Conservation (phyloP, 2,113 vertebrate species). For the Pachyramphus minor region DNA sequence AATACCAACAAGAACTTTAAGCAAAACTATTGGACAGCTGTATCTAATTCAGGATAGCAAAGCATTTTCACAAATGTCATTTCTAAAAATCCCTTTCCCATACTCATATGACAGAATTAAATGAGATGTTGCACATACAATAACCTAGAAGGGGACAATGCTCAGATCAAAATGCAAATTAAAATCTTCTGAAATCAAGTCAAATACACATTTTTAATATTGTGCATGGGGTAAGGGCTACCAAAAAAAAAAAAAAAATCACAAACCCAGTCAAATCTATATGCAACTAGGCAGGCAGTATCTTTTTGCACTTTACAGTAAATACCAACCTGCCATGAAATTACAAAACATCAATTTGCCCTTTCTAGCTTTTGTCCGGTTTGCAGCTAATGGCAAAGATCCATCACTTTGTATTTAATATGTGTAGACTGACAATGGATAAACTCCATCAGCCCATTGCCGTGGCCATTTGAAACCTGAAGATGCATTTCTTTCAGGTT, state of each 20-base stretch:
- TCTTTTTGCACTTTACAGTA: background rate
- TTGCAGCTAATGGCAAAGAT: background rate
- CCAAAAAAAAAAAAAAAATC: accelerated
- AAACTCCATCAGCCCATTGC: background rate
- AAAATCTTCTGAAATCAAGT: background rate
- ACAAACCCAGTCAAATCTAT: background rate
- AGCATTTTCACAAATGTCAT: background rate
- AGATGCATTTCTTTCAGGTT: background rate
- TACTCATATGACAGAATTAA: background rate
- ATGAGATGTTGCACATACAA: background rate
- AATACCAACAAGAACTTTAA: background rate
- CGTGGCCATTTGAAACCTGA: background rate
- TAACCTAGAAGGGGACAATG: background rate
- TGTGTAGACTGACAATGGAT: background rate
- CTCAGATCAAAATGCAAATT: background rate
- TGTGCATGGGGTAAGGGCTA: background rate
- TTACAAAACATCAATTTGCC: background rate
- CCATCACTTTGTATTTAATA: background rate
- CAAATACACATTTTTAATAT: background rate
- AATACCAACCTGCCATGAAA: background rate
- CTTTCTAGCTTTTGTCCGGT: background rate
- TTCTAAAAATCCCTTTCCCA: background rate
- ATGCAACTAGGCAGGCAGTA: background rate
- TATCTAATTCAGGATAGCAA: background rate
- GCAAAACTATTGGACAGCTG: background rate